phyloP scores from a whole-genome alignment of 2,888 invertebrate genomes.

The Byasa hedistus region DNA sequence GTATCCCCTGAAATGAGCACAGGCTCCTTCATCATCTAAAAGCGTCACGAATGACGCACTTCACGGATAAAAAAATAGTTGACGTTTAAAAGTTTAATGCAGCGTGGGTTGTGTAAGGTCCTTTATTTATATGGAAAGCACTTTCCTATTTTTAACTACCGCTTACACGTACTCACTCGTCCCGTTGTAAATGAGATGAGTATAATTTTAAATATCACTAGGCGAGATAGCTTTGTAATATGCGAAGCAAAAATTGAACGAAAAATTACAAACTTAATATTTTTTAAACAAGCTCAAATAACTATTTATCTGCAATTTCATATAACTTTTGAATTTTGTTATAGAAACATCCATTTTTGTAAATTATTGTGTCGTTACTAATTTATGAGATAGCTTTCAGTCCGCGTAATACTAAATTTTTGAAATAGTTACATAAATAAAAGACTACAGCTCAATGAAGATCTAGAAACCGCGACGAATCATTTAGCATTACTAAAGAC shows the following conservation, averaged over 20 bases:
- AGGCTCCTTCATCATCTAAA: slow-evolving; percentile 10
- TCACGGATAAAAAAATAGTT: slow-evolving; percentile 6
- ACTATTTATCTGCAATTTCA: too few relatives aligned
- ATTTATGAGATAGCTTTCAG: too few relatives aligned
- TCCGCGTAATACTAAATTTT: neutral
- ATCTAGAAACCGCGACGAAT: slow-evolving; percentile 2
- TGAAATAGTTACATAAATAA: neutral
- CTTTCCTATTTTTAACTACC: neutral
- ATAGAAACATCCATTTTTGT: too few relatives aligned
- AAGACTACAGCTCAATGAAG: neutral
- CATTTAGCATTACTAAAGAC: slow-evolving; percentile 13
- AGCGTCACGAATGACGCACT: slow-evolving; percentile 12
- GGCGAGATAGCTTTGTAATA: too few relatives aligned
- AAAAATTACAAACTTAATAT: too few relatives aligned
- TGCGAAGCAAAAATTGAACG: too few relatives aligned
- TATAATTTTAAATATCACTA: neutral
- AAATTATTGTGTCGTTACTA: too few relatives aligned
- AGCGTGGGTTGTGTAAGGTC: slow-evolving; percentile 6
- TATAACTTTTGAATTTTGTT: too few relatives aligned
- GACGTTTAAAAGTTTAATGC: slow-evolving; percentile 3
- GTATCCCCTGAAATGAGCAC: neutral
- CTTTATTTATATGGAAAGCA: slow-evolving; percentile 1
- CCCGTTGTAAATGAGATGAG: neutral
- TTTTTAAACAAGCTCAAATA: too few relatives aligned
- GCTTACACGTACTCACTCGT: neutral